Base-by-base conservation (phyloP, 2,888 invertebrate species). In the Pyrgus malvae region DNA sequence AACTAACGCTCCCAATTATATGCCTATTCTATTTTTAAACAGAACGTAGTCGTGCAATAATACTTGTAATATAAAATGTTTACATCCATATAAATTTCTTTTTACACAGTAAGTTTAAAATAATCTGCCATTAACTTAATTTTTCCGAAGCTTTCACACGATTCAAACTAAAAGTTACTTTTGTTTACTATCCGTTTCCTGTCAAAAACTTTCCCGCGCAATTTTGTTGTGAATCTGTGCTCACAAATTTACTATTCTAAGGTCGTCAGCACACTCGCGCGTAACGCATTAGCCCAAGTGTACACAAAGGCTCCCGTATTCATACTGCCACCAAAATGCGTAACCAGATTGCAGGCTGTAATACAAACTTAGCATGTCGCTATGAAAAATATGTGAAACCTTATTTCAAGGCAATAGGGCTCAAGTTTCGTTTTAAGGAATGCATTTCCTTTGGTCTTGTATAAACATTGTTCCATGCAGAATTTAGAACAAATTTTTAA, bases 291-390 rank as follows among this genome's bases (percentile, higher is more conserved):
- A 21, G 21, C 21, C 33, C 25, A 9, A 25, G 25, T 27, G 42
- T 14, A 42, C 17, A 29, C 42, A 42, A 42, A 27, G 42, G 27
- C 42, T 21, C 4, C 5, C 42, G 27, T 25, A 42, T 27, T 8
- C 27, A 42, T 27, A 42, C 42, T 42, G 42, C 42, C 42, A 27
- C 9, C 23, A 17, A 42, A 42, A 42, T 42, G 42, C 42, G 42
- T 42, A 27, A 27, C 27, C 2, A 16, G 42, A 42, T 42, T 42
- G 42, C 27, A 42, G 42, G 27, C 42, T 42, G 42, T 42, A 25
- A 16, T 14, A 25, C 42, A 19, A 42, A 27, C 5, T 17, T 42
- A n/a, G 27, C 1, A 42, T 12, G 14, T 7, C 9, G 0, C n/a
- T n/a, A 2, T 1, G 6, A 5, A 17, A 27, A 16, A n/a, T n/a